phyloP scores from a whole-genome alignment of 92 coral and sea anemone species.

The Meandrina meandrites region DNA sequence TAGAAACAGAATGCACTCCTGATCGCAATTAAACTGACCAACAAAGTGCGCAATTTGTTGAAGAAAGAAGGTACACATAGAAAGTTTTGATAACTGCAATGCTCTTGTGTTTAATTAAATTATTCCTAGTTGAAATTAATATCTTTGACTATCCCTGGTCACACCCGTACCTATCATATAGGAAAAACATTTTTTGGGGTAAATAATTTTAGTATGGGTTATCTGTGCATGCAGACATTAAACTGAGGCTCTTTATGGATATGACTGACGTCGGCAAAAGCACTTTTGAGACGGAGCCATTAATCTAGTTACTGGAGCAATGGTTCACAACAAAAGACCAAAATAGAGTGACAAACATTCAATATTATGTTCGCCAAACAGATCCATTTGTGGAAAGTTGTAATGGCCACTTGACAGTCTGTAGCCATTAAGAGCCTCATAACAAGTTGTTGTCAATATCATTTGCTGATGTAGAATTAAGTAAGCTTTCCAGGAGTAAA shows the following conservation, averaged over 20 bases:
- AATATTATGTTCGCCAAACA: neutral
- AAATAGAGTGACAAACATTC: neutral
- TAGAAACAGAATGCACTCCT: neutral
- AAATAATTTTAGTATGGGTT: neutral
- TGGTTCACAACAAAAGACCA: neutral
- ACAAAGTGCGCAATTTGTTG: too few relatives aligned
- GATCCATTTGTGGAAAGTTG: neutral
- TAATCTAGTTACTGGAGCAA: neutral
- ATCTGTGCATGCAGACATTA: neutral
- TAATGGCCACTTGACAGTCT: neutral
- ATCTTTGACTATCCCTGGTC: conserved; percentile 15
- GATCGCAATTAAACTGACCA: neutral
- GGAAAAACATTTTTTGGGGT: neutral
- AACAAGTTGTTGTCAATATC: neutral
- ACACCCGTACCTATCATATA: conserved; percentile 35
- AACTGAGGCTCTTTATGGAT: neutral
- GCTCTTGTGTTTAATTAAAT: neutral
- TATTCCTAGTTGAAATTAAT: conserved; percentile 5
- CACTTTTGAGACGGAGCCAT: neutral
- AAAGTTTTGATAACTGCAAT: neutral
- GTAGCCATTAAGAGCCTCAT: neutral
- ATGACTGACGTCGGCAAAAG: neutral
- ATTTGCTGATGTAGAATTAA: neutral
- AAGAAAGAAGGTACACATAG: neutral
- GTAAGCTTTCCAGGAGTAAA: neutral